phyloP scores from a whole-genome alignment of 2,113 vertebrate species.

The Grammomys surdaster region DNA sequence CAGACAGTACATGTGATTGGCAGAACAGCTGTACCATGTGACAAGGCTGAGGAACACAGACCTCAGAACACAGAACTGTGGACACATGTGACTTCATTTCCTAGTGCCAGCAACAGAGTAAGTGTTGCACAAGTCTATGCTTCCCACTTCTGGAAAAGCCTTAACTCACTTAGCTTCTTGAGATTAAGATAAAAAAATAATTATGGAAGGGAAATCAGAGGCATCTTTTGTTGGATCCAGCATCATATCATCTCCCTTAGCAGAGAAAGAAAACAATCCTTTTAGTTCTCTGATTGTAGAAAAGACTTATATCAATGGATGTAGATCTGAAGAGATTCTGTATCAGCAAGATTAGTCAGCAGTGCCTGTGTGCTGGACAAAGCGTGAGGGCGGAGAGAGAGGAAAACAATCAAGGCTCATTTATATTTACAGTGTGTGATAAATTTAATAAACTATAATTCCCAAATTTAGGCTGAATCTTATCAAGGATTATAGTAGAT shows the following conservation, averaged over 20 bases:
- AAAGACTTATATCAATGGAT: conserved; percentile 48
- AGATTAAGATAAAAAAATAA: conserved; percentile 35
- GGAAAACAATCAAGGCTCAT: background rate
- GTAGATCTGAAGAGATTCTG: conserved; percentile 62
- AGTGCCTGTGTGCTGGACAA: background rate
- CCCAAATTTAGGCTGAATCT: conserved; percentile 10
- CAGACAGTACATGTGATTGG: background rate
- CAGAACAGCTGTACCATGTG: background rate
- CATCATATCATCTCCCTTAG: conserved; percentile 41
- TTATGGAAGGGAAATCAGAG: conserved; percentile 47
- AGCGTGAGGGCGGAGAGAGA: background rate
- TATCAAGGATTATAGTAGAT: background rate
- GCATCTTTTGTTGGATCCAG: conserved; percentile 21
- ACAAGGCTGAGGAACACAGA: background rate
- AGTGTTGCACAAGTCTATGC: background rate
- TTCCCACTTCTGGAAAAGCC: background rate
- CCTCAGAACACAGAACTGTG: background rate
- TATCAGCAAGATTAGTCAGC: conserved; percentile 36
- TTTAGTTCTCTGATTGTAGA: conserved; percentile 68
- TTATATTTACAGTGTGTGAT: conserved; percentile 29
- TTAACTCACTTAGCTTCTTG: conserved; percentile 52
- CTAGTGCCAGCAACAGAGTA: conserved; percentile 12
- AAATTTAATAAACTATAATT: conserved; percentile 18
- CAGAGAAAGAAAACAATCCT: conserved; percentile 61
- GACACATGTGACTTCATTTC: conserved; percentile 21